Evolutionary conservation across 2,113 vertebrate species (phyloP).

Genomic region (Mola mola): DNA sequence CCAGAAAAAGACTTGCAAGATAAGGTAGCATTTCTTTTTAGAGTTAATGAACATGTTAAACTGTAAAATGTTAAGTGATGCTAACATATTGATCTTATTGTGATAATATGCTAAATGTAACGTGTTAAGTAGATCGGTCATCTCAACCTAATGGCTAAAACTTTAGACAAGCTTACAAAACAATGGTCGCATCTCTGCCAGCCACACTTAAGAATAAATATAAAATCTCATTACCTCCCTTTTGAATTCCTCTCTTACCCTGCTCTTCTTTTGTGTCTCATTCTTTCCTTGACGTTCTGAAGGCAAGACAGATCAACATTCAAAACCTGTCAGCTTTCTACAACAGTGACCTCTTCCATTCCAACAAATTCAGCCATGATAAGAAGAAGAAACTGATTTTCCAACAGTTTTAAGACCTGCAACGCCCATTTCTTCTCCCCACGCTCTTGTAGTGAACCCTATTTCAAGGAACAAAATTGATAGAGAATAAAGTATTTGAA

Average conservation of each 20-base stretch:
- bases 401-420: slow-evolving; percentile 86
- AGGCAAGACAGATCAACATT: slow-evolving; percentile 98
- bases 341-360: slow-evolving; percentile 90
- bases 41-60: background rate
- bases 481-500: too few relatives aligned
- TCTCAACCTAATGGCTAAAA: background rate
- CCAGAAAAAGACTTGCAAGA: slow-evolving; percentile 93
- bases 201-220: background rate
- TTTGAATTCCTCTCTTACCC: background rate
- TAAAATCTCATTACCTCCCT: background rate
- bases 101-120: background rate
- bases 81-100: background rate
- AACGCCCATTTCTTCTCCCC: rapidly evolving
- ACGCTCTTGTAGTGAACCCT: too few relatives aligned
- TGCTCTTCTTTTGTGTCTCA: too few relatives aligned
- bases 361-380: slow-evolving; percentile 92
- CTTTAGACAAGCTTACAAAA: too few relatives aligned
- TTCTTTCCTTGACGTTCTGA: background rate
- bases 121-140: background rate
- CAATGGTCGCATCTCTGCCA: background rate
- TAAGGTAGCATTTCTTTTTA: slow-evolving; percentile 81
- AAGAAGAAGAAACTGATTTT: slow-evolving; percentile 90
- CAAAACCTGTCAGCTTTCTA: slow-evolving; percentile 94
- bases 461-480: too few relatives aligned
- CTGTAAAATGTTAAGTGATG: too few relatives aligned